Conservation (phyloP, 2,113 vertebrate genomes). For the Tychaedon coryphoeus region DNA sequence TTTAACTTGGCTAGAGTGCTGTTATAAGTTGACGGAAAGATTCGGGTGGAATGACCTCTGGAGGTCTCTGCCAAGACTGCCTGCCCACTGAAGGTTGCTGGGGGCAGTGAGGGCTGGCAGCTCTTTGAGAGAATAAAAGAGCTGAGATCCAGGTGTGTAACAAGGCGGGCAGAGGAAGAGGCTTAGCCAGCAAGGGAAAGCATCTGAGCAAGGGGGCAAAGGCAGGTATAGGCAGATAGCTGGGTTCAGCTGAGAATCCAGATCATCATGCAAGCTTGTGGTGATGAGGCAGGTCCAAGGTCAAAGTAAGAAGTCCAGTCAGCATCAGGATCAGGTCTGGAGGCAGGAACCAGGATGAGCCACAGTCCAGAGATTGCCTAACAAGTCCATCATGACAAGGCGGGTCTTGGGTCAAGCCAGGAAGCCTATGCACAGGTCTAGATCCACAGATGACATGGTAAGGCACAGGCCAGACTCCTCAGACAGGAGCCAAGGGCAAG, state of each 20-base stretch:
- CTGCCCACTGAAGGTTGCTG: neutral
- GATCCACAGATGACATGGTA: neutral
- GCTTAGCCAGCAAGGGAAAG: neutral
- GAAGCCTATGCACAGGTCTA: neutral
- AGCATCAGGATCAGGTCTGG: neutral
- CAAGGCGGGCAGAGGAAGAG: neutral
- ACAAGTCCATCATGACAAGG: neutral
- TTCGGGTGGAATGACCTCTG: neutral
- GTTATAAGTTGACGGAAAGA: neutral
- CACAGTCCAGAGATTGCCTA: neutral
- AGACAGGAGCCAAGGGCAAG: neutral
- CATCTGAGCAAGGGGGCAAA: neutral
- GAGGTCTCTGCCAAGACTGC: neutral
- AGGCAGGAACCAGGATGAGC: neutral
- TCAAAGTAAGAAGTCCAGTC: neutral
- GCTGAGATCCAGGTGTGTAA: accelerated
- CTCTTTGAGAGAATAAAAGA: neutral
- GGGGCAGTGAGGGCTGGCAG: neutral
- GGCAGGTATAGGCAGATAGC: neutral
- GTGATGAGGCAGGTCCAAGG: neutral
- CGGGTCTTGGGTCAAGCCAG: neutral
- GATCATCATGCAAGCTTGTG: neutral
- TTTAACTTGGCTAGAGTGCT: neutral
- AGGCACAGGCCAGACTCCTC: neutral
- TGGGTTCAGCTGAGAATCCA: neutral